phyloP scores from a whole-genome alignment of 2,797 vertebrate genomes.

The Acipenser ruthenus region DNA sequence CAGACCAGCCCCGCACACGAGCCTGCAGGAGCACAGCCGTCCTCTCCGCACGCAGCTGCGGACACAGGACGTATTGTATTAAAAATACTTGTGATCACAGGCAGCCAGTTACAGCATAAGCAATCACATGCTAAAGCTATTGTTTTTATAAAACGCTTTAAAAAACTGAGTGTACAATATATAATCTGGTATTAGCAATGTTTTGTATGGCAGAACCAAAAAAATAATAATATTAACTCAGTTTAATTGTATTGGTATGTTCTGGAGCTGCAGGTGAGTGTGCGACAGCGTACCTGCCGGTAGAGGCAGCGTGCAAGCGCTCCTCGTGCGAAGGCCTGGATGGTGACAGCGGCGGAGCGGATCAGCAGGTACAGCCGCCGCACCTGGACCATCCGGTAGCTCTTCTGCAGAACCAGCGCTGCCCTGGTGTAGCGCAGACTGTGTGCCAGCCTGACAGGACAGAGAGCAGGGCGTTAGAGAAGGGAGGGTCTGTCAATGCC shows the following conservation, averaged over 20 bases:
- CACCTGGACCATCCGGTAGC: slow-evolving; percentile 50
- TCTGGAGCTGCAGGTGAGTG: background rate
- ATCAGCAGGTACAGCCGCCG: slow-evolving; percentile 40
- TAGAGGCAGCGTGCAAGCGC: slow-evolving; percentile 38
- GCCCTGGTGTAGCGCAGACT: slow-evolving; percentile 50
- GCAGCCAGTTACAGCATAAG: background rate
- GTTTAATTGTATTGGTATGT: background rate
- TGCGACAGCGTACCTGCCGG: slow-evolving; percentile 37
- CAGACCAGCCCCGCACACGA: slow-evolving; percentile 57
- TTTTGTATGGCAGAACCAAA: no score
- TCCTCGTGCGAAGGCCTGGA: slow-evolving; percentile 61
- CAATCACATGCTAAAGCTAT: background rate
- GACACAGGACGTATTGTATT: no score
- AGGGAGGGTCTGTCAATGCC: background rate
- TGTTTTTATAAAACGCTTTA: background rate
- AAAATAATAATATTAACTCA: background rate
- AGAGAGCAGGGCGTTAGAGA: background rate
- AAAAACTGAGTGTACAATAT: background rate
- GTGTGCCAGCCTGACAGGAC: slow-evolving; percentile 38
- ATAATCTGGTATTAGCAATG: no score
- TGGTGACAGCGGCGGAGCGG: slow-evolving; percentile 46
- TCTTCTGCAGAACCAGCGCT: slow-evolving; percentile 61
- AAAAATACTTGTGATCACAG: background rate
- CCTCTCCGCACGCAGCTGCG: slow-evolving; percentile 40
- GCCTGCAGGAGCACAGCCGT: slow-evolving; percentile 54